A percentile compares a stretch with the other conserved stretches of the same genome.
Conservation (phyloP, 2,113 vertebrate genomes). For the Phrynosoma platyrhinos region DNA sequence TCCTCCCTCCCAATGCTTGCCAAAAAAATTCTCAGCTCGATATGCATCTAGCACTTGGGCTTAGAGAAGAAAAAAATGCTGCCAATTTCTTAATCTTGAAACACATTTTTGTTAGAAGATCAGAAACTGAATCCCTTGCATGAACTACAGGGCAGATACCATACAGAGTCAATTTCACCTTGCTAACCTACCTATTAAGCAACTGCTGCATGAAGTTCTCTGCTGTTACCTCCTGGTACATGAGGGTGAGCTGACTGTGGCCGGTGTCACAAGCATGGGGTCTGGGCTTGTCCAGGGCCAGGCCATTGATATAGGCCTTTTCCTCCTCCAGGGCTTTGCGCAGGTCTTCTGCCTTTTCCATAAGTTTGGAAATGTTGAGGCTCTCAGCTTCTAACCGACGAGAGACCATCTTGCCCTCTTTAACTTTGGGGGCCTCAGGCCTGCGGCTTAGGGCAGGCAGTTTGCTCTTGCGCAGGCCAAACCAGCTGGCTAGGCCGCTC, state of each 20-base stretch:
- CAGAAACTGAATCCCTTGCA: neutral
- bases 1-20: neutral
- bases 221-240: conserved; percentile 88
- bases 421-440: conserved; percentile 80
- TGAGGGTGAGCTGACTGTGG: conserved; percentile 86
- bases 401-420: conserved; percentile 73
- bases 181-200: conserved; percentile 85
- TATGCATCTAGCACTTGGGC: neutral
- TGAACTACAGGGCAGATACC: neutral
- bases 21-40: neutral
- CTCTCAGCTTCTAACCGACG: conserved; percentile 89
- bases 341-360: conserved; percentile 95
- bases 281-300: conserved; percentile 83
- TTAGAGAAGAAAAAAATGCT: neutral
- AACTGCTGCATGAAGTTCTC: conserved; percentile 98
- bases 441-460: conserved; percentile 90
- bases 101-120: neutral
- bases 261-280: conserved; percentile 82
- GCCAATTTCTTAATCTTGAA: neutral
- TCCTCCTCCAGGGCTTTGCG: conserved; percentile 93
- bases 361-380: conserved; percentile 94
- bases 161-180: neutral
- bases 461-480: conserved; percentile 93
- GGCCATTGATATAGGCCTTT: conserved; percentile 87
- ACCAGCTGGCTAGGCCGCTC: conserved; percentile 93